Base-by-base conservation (phyloP, 1,140 invertebrate species). In the Drosophila kanapiae region DNA sequence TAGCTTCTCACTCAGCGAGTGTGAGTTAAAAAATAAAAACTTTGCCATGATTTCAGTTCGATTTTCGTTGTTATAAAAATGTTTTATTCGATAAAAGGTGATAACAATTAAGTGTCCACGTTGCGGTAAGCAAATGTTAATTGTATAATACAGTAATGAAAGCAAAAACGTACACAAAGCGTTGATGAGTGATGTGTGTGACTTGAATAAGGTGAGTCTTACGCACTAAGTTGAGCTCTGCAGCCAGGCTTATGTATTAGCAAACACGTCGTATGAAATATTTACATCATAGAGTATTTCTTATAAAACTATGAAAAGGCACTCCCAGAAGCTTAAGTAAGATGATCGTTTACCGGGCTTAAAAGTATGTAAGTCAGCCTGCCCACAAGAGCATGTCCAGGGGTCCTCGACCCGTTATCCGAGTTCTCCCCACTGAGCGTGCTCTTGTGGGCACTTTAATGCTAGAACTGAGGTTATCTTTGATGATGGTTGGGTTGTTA, bases 81-180 rank as follows among this genome's bases (percentile, higher is more conserved):
- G 67, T 84, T 87, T 48, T 58, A 57, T 78, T 70, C 38, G 54
- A 38, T 67, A 74, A 78, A 79, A 58, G 72, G 78, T 85, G 68
- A 75, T 78, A 91, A 91, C 84, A 91, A 85, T 80, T 70, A 53
- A 75, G 65, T 61, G 57, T 82, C 60, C 37, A 75, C 79, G 71
- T 86, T 61, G 65, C 70, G 74, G 56, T 75, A 62, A 70, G 67
- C 79, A 78, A 74, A 71, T 80, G 75, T 80, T 90, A 85, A 75
- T 85, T 45, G 53, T 80, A 87, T 91, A 69, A 81, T 91, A 91
- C 78, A 88, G 75, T 62, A 58, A 75, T 91, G 80, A 90, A 88
- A 78, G 90, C 88, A 88, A 91, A 91, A 91, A 91, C 88, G 61
- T 90, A 91, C 88, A 91, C 87, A 91, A 91, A 91, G 88, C 84